Evolutionary conservation across 2,888 invertebrate species (phyloP).

Genomic region (Cerastis leucographa): DNA sequence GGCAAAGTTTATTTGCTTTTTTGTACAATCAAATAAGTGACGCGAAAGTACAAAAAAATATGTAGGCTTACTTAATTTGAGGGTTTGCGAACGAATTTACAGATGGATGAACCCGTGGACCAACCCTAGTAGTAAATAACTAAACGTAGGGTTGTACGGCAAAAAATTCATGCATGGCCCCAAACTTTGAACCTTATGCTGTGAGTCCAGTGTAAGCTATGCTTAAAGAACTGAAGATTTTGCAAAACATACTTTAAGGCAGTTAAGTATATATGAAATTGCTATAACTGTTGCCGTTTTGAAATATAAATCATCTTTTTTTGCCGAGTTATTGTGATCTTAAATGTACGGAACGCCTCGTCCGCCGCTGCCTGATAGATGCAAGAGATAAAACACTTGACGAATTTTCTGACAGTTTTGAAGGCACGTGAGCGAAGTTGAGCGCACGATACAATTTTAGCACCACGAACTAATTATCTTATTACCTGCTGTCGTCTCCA

Average conservation of each 20-base stretch:
- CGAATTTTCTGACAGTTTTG: not conserved
- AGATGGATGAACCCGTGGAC: slow-evolving; percentile 56
- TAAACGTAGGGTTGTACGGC: slow-evolving; percentile 59
- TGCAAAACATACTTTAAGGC: not conserved
- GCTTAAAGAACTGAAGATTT: not conserved
- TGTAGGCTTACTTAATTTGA: slow-evolving; percentile 41
- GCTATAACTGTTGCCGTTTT: not conserved
- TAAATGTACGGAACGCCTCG: not conserved
- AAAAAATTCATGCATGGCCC: slow-evolving; percentile 73
- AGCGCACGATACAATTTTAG: not conserved
- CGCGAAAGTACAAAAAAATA: slow-evolving; percentile 28
- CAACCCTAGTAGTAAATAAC: slow-evolving; percentile 65
- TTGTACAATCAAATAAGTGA: slow-evolving; percentile 8
- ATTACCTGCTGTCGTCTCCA: no score
- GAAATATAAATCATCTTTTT: not conserved
- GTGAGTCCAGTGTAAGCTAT: slow-evolving; percentile 43
- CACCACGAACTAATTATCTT: not conserved
- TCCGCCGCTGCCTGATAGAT: not conserved
- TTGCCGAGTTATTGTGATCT: not conserved
- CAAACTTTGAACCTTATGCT: slow-evolving; percentile 67
- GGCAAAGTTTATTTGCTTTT: not conserved
- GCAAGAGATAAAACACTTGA: not conserved
- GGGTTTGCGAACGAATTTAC: slow-evolving; percentile 57
- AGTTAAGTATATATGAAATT: no score
- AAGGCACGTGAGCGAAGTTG: not conserved